Evolutionary conservation across 2,888 invertebrate species (phyloP), one percentile per base, ranked within the genome.

Genomic region (Mesochorus sp.): DNA sequence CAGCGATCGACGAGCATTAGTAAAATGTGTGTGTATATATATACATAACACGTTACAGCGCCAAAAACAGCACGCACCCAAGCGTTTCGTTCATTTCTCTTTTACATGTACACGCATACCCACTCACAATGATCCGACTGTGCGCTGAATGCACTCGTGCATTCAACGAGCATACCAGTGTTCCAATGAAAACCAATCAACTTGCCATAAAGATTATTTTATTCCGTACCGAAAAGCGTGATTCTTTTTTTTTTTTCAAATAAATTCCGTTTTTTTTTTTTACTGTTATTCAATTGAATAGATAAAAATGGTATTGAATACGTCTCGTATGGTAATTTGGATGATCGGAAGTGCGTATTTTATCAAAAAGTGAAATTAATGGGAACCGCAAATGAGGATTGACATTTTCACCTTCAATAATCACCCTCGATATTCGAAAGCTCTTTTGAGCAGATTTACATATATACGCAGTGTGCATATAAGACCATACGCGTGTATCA

Each of bases 111-210:
- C 6, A n/a, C n/a, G 3, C 8, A 12, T 17, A n/a, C 21, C 10
- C 28, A 6, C 5, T 12, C 21, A 2, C 31, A 5, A 34, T 44
- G 10, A 19, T 49, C 34, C 10, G 1, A 2, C 61, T 28, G 17
- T 59, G 17, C 26, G n/a, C 39, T 70, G 26, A 70, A 61, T 39
- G 61, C 59, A 51, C 21, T 14, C n/a, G 31, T 39, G n/a, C 8
- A 8, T 19, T 39, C 19, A n/a, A 24, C 1, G 12, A 42, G 26
- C 21, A 2, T 5, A 34, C 12, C 37, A 12, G 8, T n/a, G n/a
- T 51, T 39, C 49, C 70, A 28, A 59, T 59, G 26, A 28, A 61
- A 70, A 51, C 19, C 70, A 61, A 70, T 70, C 59, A 59, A 61
- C 37, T 51, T 19, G n/a, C 51, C 19, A 28, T 59, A 26, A 39